These are phyloP conservation scores for Pantelozetes paolii DNA, from an alignment of 2,888 invertebrate species.

Conservation along the genomic window DNA sequence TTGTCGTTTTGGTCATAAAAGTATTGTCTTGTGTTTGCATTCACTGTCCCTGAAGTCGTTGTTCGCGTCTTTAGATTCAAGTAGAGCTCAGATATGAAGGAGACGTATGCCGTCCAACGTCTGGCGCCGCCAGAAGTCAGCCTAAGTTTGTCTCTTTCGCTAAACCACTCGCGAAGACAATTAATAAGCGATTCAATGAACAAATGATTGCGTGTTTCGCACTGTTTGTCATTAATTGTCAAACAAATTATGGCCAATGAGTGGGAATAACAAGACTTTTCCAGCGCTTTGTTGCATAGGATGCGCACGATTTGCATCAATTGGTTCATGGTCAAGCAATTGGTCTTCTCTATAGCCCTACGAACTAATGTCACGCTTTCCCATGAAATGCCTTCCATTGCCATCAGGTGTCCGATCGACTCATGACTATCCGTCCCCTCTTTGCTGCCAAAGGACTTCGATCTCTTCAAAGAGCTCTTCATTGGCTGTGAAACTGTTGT, in stretches of 20 bases:
- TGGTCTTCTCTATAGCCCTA: constrained; percentile 59
- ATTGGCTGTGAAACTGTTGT: constrained; percentile 35
- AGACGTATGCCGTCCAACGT: constrained; percentile 73
- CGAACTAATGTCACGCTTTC: constrained; percentile 38
- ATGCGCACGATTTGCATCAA: constrained; percentile 80
- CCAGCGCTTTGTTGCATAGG: constrained; percentile 73
- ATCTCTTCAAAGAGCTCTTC: constrained; percentile 47
- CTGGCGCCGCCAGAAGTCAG: constrained; percentile 54
- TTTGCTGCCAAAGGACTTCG: constrained; percentile 47
- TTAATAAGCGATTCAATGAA: constrained; percentile 83
- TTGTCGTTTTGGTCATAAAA: constrained; percentile 27
- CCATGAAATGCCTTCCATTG: constrained; percentile 39
- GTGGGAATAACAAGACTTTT: constrained; percentile 71
- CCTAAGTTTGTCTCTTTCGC: constrained; percentile 68
- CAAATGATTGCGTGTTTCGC: constrained; percentile 62
- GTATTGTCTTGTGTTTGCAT: neutral
- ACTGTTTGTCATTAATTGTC: constrained; percentile 63
- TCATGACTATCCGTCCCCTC: constrained; percentile 21
- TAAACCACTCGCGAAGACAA: constrained; percentile 84
- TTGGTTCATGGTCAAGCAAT: constrained; percentile 66
- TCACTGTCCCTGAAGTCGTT: neutral
- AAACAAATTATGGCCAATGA: constrained; percentile 80
- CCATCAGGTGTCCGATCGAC: constrained; percentile 14
- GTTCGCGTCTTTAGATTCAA: constrained; percentile 60
- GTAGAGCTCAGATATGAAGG: constrained; percentile 84